Percentiles rank a stretch among this genome's conserved stretches.
Conservation (phyloP, 2,113 vertebrate species). For the Scomber colias region DNA sequence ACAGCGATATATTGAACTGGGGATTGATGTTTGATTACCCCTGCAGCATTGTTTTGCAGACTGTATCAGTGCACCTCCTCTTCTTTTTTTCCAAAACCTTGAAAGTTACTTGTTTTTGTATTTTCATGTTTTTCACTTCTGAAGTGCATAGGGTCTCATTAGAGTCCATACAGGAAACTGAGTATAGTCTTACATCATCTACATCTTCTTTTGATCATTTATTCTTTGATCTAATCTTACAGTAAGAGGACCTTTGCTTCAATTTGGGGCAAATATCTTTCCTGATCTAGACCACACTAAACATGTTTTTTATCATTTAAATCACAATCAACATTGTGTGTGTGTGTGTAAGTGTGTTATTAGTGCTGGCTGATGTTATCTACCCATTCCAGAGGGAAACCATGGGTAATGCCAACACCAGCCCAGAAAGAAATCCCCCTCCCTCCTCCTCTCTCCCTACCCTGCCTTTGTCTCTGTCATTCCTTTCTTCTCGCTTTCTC, state of each 20-base stretch:
- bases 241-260: not conserved
- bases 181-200: slow-evolving; percentile 1
- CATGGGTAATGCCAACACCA: slow-evolving; percentile 58
- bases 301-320: slow-evolving; percentile 28
- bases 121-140: not conserved
- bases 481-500: slow-evolving; percentile 39
- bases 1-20: slow-evolving; percentile 16
- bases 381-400: slow-evolving; percentile 59
- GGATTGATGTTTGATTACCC: slow-evolving; percentile 26
- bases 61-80: no score
- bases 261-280: not conserved
- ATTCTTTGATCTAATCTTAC: slow-evolving; percentile 10
- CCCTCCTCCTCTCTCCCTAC: slow-evolving; percentile 30
- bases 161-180: slow-evolving; percentile 9
- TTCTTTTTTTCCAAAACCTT: not conserved
- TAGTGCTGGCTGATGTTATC: slow-evolving; percentile 65
- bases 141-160: not conserved
- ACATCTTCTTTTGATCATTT: slow-evolving; percentile 13
- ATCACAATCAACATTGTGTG: slow-evolving; percentile 28
- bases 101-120: not conserved
- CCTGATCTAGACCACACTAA: slow-evolving; percentile 24
- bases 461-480: slow-evolving; percentile 67
- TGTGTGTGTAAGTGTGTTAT: slow-evolving; percentile 30
- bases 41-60: slow-evolving; percentile 6
- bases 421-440: slow-evolving; percentile 31